phyloP scores from a whole-genome alignment of 2,113 vertebrate species.

The Oryctolagus cuniculus region DNA sequence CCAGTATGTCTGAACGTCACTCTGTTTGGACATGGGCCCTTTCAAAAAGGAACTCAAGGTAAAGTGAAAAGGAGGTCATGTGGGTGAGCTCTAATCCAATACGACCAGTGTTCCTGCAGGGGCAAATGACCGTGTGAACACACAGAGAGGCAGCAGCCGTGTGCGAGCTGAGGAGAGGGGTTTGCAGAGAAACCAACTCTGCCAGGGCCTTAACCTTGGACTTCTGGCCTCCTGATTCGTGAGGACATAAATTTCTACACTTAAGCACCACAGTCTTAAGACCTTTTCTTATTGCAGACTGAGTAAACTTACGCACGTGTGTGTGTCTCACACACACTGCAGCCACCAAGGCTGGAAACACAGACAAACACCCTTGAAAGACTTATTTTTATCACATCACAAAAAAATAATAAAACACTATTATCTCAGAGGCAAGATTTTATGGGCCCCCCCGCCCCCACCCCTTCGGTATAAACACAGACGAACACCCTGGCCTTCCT shows the following conservation, averaged over 20 bases:
- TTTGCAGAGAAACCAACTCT: background rate
- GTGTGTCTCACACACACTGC: no score
- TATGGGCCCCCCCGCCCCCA: background rate
- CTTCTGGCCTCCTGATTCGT: background rate
- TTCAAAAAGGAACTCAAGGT: background rate
- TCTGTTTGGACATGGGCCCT: background rate
- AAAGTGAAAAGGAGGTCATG: background rate
- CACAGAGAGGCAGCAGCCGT: background rate
- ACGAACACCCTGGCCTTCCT: constrained; percentile 22
- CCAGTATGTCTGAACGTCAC: background rate
- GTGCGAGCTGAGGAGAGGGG: background rate
- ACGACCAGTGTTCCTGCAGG: background rate
- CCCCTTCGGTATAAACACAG: background rate
- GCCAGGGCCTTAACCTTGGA: background rate
- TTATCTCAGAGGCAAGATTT: constrained; percentile 41
- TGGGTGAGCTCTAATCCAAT: background rate
- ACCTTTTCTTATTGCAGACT: background rate
- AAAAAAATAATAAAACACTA: constrained; percentile 5
- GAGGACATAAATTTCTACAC: background rate
- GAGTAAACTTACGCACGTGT: background rate
- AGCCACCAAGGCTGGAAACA: background rate
- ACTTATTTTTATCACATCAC: background rate
- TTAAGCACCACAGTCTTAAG: background rate
- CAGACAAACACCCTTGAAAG: background rate
- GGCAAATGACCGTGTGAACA: background rate